phyloP scores from a whole-genome alignment of 2,888 invertebrate genomes.

The Osedax fenrisi region DNA sequence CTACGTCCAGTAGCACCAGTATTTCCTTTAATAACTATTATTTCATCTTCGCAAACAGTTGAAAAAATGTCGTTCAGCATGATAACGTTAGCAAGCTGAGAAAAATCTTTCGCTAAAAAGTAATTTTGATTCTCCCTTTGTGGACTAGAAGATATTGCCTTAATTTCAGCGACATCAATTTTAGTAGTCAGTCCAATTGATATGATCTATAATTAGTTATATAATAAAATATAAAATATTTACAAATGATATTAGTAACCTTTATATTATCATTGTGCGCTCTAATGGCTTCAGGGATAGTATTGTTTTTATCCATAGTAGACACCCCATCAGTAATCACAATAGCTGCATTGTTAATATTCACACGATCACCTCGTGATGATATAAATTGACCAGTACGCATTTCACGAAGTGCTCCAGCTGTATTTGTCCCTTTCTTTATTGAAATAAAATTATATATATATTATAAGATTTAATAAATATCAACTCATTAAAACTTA shows the following conservation, averaged over 20 bases:
- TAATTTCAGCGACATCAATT: neutral
- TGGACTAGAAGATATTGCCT: neutral
- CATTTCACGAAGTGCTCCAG: constrained; percentile 26
- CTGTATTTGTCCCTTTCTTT: constrained; percentile 24
- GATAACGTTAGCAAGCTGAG: no score
- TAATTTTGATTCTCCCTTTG: neutral
- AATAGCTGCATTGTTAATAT: constrained; percentile 24
- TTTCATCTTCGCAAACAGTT: no score
- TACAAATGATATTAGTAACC: no score
- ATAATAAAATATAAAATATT: no score
- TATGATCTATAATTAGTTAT: neutral
- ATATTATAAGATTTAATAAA: no score
- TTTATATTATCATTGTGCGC: no score
- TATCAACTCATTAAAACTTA: no score
- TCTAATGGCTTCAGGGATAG: constrained; percentile 17
- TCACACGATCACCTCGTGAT: constrained; percentile 18
- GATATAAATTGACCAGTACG: constrained; percentile 15
- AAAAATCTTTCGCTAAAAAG: neutral
- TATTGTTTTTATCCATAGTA: neutral
- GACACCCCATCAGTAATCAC: constrained; percentile 30
- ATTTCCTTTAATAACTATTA: neutral
- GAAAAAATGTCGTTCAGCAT: no score
- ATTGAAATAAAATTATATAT: no score
- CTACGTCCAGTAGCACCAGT: neutral
- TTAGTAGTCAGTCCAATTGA: neutral